Evolutionary conservation across 2,113 vertebrate genomes (phyloP).

Genomic region (Neomonachus schauinslandi): DNA sequence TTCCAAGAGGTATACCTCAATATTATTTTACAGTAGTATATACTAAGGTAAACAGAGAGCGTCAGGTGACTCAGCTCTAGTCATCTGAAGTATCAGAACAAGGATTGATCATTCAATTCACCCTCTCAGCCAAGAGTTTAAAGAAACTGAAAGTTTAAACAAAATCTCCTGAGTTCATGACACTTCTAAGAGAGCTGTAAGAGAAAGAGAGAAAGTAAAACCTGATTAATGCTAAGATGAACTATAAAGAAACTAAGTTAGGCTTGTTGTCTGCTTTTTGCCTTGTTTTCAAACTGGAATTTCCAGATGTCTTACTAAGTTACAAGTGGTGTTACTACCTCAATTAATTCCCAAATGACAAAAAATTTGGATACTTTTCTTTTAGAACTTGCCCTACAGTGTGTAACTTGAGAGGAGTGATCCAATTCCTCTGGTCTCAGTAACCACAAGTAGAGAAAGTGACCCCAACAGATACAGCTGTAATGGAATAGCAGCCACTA

Average conservation of each 20-base stretch:
- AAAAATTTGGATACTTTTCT: constrained; percentile 57
- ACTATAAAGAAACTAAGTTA: constrained; percentile 5
- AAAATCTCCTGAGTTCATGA: background rate
- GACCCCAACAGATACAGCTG: constrained; percentile 46
- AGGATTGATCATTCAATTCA: background rate
- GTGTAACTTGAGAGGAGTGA: constrained; percentile 60
- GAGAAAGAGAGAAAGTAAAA: constrained; percentile 53
- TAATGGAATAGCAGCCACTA: constrained; percentile 22
- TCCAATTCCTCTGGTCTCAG: constrained; percentile 60
- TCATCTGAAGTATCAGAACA: background rate
- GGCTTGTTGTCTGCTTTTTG: constrained; percentile 12
- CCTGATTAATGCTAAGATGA: background rate
- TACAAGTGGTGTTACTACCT: background rate
- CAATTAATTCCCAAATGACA: constrained; percentile 56
- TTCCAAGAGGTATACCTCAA: background rate
- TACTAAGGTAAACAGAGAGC: background rate
- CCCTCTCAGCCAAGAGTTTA: background rate
- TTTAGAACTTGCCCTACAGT: constrained; percentile 45
- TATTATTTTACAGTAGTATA: constrained; percentile 1
- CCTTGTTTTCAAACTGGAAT: constrained; percentile 65
- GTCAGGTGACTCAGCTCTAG: background rate
- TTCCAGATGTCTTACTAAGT: constrained; percentile 41
- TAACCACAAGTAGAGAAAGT: constrained; percentile 57
- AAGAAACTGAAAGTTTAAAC: constrained; percentile 47
- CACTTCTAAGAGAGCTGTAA: background rate